These are phyloP conservation scores for Morone saxatilis DNA, from an alignment of 2,113 vertebrate species.

Conservation along the genomic window DNA sequence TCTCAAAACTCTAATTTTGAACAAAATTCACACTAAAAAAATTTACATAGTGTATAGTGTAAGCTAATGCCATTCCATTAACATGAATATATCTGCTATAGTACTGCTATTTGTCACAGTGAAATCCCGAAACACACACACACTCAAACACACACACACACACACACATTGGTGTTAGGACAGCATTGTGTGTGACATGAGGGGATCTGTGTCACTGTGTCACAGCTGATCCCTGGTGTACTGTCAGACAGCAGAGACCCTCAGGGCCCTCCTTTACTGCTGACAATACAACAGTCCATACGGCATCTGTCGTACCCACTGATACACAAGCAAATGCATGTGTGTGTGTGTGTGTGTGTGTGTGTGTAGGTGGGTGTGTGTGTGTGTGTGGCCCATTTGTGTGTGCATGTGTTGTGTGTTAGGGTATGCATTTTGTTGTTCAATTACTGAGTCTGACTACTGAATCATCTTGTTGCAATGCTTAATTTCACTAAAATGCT, in stretches of 20 bases:
- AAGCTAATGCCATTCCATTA: background rate
- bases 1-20: background rate
- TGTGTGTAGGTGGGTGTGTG: conserved; percentile 6
- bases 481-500: conserved; percentile 8
- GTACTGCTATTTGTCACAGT: conserved; percentile 22
- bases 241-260: conserved; percentile 81
- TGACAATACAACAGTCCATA: conserved; percentile 78
- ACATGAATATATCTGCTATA: conserved; percentile 42
- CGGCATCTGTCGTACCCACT: conserved; percentile 81
- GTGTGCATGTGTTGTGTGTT: conserved; percentile 7
- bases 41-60: no score
- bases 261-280: conserved; percentile 76
- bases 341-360: background rate
- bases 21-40: no score
- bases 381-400: conserved; percentile 9
- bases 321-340: conserved; percentile 60
- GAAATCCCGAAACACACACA: conserved; percentile 14
- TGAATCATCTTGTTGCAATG: conserved; percentile 15
- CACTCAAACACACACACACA: background rate
- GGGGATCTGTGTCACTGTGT: conserved; percentile 77
- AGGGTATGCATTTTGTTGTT: background rate
- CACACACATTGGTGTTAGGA: conserved; percentile 28
- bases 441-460: conserved; percentile 4
- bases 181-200: conserved; percentile 60
- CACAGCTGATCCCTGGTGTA: conserved; percentile 83